Conservation (phyloP, 2,797 vertebrate genomes). For the Brotula barbata region DNA sequence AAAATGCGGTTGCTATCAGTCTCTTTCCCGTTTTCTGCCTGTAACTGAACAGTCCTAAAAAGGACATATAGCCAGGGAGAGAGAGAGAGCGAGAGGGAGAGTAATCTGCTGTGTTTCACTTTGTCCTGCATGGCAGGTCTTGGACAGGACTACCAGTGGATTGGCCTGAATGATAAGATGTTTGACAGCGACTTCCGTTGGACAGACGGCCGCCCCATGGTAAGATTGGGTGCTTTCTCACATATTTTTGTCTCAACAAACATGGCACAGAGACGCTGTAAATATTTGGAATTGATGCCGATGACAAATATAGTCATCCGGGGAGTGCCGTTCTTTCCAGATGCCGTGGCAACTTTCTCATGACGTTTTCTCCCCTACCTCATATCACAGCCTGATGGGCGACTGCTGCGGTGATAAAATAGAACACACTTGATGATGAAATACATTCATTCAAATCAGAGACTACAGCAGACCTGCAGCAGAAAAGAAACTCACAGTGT, state of each 20-base stretch:
- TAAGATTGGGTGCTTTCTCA: conserved; percentile 77
- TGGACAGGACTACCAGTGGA: conserved; percentile 98
- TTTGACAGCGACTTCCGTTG: conserved; percentile 97
- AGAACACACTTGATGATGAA: background rate
- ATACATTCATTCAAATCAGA: conserved; percentile 5
- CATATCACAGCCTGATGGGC: conserved; percentile 19
- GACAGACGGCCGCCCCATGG: conserved; percentile 91
- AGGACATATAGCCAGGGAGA: conserved; percentile 21
- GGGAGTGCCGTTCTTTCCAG: conserved; percentile 41
- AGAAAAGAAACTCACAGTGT: conserved; percentile 9
- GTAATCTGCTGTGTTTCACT: conserved; percentile 53
- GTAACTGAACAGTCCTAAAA: conserved; percentile 41
- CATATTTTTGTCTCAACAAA: conserved; percentile 56
- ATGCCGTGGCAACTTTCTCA: conserved; percentile 50
- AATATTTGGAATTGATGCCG: conserved; percentile 60
- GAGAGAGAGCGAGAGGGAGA: no score
- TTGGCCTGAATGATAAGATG: conserved; percentile 98
- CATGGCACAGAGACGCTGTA: conserved; percentile 49
- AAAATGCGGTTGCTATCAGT: conserved; percentile 40
- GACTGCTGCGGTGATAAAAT: conserved; percentile 30
- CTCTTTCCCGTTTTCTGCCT: conserved; percentile 16
- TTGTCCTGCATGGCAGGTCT: conserved; percentile 79
- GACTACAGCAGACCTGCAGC: conserved; percentile 6
- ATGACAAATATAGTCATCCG: conserved; percentile 47
- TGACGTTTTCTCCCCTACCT: conserved; percentile 39